Conservation (phyloP, 1,140 invertebrate species). For the Sesamia nonagrioides region DNA sequence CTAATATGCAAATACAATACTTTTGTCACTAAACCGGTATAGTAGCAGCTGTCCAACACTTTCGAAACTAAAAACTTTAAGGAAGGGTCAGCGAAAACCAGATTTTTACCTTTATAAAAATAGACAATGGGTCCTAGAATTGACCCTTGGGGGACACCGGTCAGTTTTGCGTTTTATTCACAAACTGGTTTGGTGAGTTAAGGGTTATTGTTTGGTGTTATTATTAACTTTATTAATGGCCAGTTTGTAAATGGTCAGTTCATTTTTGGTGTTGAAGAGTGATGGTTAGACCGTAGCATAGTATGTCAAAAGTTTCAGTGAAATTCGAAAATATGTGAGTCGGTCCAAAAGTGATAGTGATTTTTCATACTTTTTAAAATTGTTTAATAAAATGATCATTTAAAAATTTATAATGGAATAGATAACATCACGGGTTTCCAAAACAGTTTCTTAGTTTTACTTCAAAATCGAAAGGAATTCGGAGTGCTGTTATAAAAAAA, state of each 20-base stretch:
- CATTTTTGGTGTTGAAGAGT: slow-evolving; percentile 62
- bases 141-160: slow-evolving; percentile 83
- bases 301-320: slow-evolving; percentile 51
- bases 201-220: slow-evolving; percentile 76
- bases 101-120: slow-evolving; percentile 77
- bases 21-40: slow-evolving; percentile 61
- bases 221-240: slow-evolving; percentile 62
- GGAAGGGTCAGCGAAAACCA: slow-evolving; percentile 84
- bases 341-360: background rate
- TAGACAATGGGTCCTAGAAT: slow-evolving; percentile 77
- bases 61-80: slow-evolving; percentile 65
- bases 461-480: too few relatives aligned
- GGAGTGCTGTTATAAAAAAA: too few relatives aligned
- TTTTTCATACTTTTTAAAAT: background rate
- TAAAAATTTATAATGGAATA: too few relatives aligned
- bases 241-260: slow-evolving; percentile 76
- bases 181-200: slow-evolving; percentile 76
- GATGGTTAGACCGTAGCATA: slow-evolving; percentile 58
- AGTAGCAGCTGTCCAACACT: slow-evolving; percentile 70
- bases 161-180: slow-evolving; percentile 74
- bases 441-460: too few relatives aligned
- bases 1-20: slow-evolving; percentile 39
- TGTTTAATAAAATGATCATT: too few relatives aligned
- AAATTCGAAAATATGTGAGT: slow-evolving; percentile 35
- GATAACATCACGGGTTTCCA: too few relatives aligned